Conservation (phyloP, 2,888 invertebrate genomes). For the Phalera bucephala region DNA sequence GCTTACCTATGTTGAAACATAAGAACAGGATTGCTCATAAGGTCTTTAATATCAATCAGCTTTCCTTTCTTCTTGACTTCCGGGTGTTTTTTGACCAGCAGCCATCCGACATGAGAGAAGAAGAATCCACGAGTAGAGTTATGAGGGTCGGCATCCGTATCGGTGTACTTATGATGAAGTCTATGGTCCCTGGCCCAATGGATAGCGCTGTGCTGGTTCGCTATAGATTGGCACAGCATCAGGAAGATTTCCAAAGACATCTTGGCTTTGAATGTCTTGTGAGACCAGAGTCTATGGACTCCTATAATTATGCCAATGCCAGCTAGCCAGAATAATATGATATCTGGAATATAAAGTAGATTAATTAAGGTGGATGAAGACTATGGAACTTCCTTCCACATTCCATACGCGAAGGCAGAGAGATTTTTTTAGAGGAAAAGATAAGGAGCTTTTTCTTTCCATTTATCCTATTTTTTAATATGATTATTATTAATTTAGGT, state of each 20-base stretch:
- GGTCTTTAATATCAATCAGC: constrained; percentile 86
- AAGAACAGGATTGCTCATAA: constrained; percentile 86
- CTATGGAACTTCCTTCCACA: no score
- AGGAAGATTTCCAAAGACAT: constrained; percentile 37
- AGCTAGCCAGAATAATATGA: constrained; percentile 7
- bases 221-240: constrained; percentile 37
- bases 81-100: constrained; percentile 88
- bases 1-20: constrained; percentile 86
- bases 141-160: constrained; percentile 90
- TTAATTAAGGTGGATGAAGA: no score
- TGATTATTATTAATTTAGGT: no score
- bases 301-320: constrained; percentile 36
- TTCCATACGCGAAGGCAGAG: no score
- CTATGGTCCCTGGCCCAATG: constrained; percentile 40
- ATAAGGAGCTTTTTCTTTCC: no score
- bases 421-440: no score
- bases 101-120: constrained; percentile 92
- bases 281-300: constrained; percentile 41
- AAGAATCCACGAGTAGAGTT: constrained; percentile 90
- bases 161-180: constrained; percentile 78
- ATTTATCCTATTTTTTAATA: no score
- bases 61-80: constrained; percentile 87
- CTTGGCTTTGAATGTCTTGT: constrained; percentile 40
- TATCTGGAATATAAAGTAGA: constrained; percentile 16
- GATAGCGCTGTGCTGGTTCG: constrained; percentile 35